Evolutionary conservation across 2,113 vertebrate genomes (phyloP).

Genomic region (Solenodon paradoxus): DNA sequence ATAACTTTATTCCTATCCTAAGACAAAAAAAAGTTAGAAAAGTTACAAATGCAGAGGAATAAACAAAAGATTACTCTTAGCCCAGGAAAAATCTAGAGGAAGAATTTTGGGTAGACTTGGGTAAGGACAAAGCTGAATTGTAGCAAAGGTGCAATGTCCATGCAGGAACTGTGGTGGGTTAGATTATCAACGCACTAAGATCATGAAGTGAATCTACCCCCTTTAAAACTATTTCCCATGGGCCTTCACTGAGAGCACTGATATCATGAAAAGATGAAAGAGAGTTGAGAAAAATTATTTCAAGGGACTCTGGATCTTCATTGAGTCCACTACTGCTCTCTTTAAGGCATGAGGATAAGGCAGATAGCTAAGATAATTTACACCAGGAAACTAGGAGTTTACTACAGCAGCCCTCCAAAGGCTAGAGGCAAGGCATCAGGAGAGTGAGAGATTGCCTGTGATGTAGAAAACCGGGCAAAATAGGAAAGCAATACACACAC

Average conservation of each 20-base stretch:
- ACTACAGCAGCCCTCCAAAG: neutral
- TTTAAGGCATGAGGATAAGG: neutral
- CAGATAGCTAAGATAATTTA: neutral
- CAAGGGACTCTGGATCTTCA: neutral
- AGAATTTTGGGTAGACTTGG: neutral
- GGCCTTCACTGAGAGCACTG: no score
- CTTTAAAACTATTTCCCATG: neutral
- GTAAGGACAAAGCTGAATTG: neutral
- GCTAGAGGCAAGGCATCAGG: neutral
- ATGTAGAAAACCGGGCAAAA: neutral
- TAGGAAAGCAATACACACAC: neutral
- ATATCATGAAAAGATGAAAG: neutral
- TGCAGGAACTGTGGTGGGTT: neutral
- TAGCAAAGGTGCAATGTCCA: neutral
- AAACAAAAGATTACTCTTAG: neutral
- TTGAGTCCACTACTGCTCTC: neutral
- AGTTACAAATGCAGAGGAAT: neutral
- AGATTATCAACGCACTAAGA: fast-evolving
- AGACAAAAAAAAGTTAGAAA: neutral
- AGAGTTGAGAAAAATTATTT: neutral
- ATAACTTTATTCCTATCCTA: neutral
- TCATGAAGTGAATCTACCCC: neutral
- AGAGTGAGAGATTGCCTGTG: neutral
- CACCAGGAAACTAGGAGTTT: neutral
- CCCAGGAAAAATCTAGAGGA: neutral